Conservation (phyloP, 2,113 vertebrate genomes). For the Varanus salvator region DNA sequence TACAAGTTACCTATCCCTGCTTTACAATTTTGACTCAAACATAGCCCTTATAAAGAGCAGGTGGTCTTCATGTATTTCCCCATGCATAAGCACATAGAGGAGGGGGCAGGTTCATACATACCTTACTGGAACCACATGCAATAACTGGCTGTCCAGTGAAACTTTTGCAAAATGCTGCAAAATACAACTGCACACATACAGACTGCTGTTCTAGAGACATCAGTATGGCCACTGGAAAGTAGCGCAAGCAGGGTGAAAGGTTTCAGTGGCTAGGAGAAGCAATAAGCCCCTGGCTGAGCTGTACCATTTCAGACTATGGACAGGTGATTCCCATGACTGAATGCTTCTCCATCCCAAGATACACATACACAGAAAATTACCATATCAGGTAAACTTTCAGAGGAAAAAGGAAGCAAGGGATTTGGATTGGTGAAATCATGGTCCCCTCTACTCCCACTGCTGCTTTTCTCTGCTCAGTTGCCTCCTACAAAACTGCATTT, state of each 20-base stretch:
- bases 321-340: not conserved
- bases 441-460: not conserved
- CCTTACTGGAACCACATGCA: not conserved
- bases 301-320: not conserved
- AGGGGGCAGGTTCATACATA: not conserved
- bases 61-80: not conserved
- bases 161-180: not conserved
- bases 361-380: not conserved
- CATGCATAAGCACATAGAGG: not conserved
- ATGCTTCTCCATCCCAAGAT: not conserved
- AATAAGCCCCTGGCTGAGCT: not conserved
- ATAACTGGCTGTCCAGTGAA: not conserved
- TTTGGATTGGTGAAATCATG: not conserved
- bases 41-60: not conserved
- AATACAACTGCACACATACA: not conserved
- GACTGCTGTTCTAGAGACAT: not conserved
- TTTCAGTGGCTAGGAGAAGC: not conserved
- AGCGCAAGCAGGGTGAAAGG: not conserved
- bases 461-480: not conserved
- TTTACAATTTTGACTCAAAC: not conserved
- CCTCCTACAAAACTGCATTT: not conserved
- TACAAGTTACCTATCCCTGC: not conserved
- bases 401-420: not conserved
- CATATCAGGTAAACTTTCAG: not conserved
- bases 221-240: not conserved